These are phyloP conservation scores for Tauraco erythrolophus DNA, from an alignment of 2,113 vertebrate species.

Conservation along the genomic window DNA sequence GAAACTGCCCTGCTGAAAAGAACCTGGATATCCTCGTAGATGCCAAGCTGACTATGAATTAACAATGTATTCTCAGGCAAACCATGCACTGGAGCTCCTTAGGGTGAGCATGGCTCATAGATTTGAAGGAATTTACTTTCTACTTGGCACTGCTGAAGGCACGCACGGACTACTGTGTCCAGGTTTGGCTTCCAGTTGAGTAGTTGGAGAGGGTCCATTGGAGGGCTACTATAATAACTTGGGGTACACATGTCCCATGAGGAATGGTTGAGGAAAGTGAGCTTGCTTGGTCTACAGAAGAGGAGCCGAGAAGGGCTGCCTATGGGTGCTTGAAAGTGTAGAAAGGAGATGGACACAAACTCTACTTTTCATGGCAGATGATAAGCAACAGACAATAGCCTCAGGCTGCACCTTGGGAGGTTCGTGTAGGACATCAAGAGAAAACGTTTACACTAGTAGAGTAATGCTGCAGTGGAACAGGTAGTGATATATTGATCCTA, in stretches of 20 bases:
- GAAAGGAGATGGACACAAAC: background rate
- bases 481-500: background rate
- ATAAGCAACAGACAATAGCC: background rate
- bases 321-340: background rate
- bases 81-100: background rate
- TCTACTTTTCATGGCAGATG: background rate
- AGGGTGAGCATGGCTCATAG: fast-evolving
- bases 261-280: background rate
- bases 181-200: background rate
- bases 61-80: background rate
- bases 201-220: background rate
- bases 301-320: background rate
- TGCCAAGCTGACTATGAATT: background rate
- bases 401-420: background rate
- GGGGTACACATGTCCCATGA: background rate
- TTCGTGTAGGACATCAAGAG: background rate
- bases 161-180: background rate
- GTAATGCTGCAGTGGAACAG: background rate
- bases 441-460: background rate
- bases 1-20: background rate
- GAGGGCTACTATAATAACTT: background rate
- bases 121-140: background rate
- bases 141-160: background rate
- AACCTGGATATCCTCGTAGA: background rate
- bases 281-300: background rate